phyloP scores from a whole-genome alignment of 2,113 vertebrate species.

The Lagopus leucura region DNA sequence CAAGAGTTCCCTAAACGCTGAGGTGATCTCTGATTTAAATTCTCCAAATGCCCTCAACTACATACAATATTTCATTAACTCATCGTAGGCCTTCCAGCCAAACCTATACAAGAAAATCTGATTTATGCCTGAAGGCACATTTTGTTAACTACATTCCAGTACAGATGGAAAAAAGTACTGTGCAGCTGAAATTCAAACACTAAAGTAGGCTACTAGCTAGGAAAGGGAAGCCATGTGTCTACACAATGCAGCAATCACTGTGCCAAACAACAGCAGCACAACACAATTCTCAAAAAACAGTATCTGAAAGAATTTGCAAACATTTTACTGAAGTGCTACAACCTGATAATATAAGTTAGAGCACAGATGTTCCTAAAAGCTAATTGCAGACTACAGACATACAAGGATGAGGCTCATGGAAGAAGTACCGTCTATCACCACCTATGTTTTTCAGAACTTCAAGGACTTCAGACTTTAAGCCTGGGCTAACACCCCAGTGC shows the following conservation, averaged over 20 bases:
- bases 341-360: neutral
- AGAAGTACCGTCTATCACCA: neutral
- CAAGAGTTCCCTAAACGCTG: slow-evolving; percentile 2
- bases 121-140: neutral
- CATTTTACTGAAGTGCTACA: neutral
- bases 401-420: neutral
- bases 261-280: neutral
- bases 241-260: neutral
- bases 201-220: neutral
- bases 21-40: slow-evolving; percentile 63
- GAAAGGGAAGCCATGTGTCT: neutral
- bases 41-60: slow-evolving; percentile 34
- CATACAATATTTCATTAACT: neutral
- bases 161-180: neutral
- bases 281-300: neutral
- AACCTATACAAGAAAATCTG: neutral
- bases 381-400: neutral
- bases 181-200: neutral
- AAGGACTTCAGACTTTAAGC: neutral
- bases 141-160: neutral
- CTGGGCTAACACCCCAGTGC: neutral
- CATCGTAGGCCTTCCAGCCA: neutral
- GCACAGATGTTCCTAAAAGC: neutral
- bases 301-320: neutral
- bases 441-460: neutral